Base-by-base conservation (phyloP, 2,113 vertebrate species). In the Hassar affinis region DNA sequence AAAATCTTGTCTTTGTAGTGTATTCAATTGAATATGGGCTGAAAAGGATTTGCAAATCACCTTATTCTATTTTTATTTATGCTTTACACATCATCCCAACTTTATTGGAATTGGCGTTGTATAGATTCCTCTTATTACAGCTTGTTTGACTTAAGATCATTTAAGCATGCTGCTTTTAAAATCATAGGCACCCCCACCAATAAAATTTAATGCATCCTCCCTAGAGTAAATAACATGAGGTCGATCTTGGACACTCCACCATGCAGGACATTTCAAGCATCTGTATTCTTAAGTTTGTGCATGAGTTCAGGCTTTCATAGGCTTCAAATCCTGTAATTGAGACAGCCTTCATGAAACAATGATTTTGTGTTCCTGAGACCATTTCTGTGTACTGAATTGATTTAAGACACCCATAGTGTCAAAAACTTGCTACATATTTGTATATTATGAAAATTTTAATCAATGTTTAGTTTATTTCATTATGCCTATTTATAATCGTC, bases 131-230 rank as follows among this genome's bases (percentile, higher is more conserved):
- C 11, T 1, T 47, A 47, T 47, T 1, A 11, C 11, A 10, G 45
- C 11, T 47, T 47, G 42, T 68, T 33, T 11, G 17, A 64, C 2
- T 30, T 0, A 1, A 11, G 4, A 3, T 25, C 18, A 47, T 18
- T 66, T n/a, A n/a, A n/a, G n/a, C n/a, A n/a, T n/a, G n/a, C n/a
- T 71, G 6, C 7, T 33, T 52, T 75, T 75, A 51, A 75, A 75
- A 30, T 52, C n/a, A 51, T 14, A 30, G 47, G 3, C 25, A 30
- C 69, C 17, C 0, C 15, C 17, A 30, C n/a, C 51, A 75, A 30
- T 9, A 30, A 75, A 52, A 52, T 75, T 30, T 18, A 75, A 52
- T 75, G 6, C 27, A 30, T 51, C 35, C 2, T 1, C 38, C 22
- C 38, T 45, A 30, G n/a, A 74, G 15, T 17, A 1, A 51, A 18